A percentile compares a stretch with the other conserved stretches of the same genome.
Conservation (phyloP, 2,797 vertebrate species). For the Melanotaenia pygmaea region DNA sequence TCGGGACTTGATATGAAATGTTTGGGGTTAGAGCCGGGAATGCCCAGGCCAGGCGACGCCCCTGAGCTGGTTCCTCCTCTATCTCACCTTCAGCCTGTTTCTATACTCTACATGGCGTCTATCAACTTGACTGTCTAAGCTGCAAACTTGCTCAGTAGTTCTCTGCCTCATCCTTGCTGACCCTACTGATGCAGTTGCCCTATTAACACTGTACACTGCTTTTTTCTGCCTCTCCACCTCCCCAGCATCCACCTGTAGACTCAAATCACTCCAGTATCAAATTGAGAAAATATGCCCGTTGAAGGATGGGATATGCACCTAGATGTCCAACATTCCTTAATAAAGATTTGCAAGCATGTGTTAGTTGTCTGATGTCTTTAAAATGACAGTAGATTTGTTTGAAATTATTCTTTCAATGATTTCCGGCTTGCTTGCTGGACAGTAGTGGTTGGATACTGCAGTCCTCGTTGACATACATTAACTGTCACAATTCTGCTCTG, state of each 20-base stretch:
- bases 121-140: not conserved
- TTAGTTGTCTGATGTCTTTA: not conserved
- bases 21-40: no score
- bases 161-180: not conserved
- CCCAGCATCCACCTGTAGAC: not conserved
- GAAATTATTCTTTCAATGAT: not conserved
- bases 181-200: not conserved
- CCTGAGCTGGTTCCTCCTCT: not conserved
- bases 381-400: constrained; percentile 12
- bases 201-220: not conserved
- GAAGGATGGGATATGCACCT: not conserved
- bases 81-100: not conserved
- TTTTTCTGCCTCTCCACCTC: not conserved
- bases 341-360: not conserved
- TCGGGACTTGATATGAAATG: no score
- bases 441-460: not conserved
- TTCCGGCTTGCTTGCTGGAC: not conserved
- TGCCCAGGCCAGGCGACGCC: no score
- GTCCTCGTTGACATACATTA: not conserved
- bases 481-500: not conserved
- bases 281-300: no score
- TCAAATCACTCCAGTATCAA: not conserved
- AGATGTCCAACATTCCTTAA: not conserved
- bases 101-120: no score
- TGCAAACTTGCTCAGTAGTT: not conserved